A percentile compares a stretch with the other conserved stretches of the same genome.
Evolutionary conservation across 2,797 vertebrate genomes (phyloP).

Genomic region (Acipenser oxyrinchus): DNA sequence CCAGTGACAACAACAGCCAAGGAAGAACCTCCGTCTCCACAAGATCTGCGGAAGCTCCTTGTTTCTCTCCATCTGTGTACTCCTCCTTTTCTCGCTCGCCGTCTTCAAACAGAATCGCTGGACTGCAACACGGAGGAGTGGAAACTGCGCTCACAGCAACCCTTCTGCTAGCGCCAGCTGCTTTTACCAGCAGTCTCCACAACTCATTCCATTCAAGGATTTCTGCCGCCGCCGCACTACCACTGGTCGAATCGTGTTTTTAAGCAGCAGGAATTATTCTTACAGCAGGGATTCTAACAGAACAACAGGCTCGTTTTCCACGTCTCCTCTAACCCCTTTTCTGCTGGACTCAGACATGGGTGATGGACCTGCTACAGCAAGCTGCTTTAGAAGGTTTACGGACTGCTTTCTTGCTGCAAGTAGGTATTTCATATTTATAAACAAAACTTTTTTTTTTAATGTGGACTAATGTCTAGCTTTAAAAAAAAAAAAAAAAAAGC

Average conservation of each 20-base stretch:
- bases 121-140: slow-evolving; percentile 54
- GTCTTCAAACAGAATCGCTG: slow-evolving; percentile 54
- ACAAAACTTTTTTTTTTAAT: too few relatives aligned
- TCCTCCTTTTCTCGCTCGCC: slow-evolving; percentile 32
- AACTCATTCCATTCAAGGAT: slow-evolving; percentile 24
- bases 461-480: too few relatives aligned
- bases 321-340: slow-evolving; percentile 37
- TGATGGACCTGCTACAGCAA: slow-evolving; percentile 89
- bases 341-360: slow-evolving; percentile 82
- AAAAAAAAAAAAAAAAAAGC: too few relatives aligned
- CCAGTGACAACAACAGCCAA: slow-evolving; percentile 48
- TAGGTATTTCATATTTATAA: slow-evolving; percentile 57
- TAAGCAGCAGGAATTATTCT: slow-evolving; percentile 14
- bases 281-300: slow-evolving; percentile 40
- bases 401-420: slow-evolving; percentile 95
- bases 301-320: slow-evolving; percentile 45
- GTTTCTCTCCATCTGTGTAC: slow-evolving; percentile 35
- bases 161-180: slow-evolving; percentile 44
- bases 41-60: slow-evolving; percentile 19
- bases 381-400: slow-evolving; percentile 96
- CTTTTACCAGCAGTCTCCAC: slow-evolving; percentile 39
- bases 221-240: slow-evolving; percentile 29
- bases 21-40: slow-evolving; percentile 26
- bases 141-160: slow-evolving; percentile 52
- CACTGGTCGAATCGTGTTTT: slow-evolving; percentile 44